Base-by-base conservation (phyloP, 2,888 invertebrate species). In the Drosophila anceps region DNA sequence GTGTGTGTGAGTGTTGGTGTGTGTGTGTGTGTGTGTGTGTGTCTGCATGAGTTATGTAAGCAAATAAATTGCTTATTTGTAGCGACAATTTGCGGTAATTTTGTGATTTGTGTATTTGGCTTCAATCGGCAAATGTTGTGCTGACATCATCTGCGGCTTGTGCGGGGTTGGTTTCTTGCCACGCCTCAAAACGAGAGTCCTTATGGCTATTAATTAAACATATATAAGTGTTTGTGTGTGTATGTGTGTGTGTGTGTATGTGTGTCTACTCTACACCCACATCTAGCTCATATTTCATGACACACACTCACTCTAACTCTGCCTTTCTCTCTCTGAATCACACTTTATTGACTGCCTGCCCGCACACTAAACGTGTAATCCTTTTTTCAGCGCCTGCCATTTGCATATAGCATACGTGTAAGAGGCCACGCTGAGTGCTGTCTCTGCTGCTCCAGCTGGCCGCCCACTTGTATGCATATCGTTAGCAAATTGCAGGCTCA, bases 51-150 rank as follows among this genome's bases (percentile, higher is more conserved):
- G 73, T 82, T 75, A 84, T 79, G 74, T 82, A 79, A 76, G 76
- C 79, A 90, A 90, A 86, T 84, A 89, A 90, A 89, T 90, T 79
- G 84, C 90, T 90, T 89, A 90, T 90, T 89, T 90, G 83, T 83
- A 80, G 86, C 86, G 84, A 84, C 86, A 80, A 90, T 89, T 89
- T 90, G 90, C 79, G 84, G 88, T 84, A 82, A 89, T 85, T 90
- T 86, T 73, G 88, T 84, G 84, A 84, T 88, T 84, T 84, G 81
- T 74, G 75, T 72, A 37, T 68, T 48, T 62, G 74, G 29, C 33
- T 54, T 58, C 69, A 69, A 65, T 69, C 64, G 37, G 48, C 51
- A 75, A 55, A 55, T 71, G 43, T 48, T 44, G 33, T 43, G 76
- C 76, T 84, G 84, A 88, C 84, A 84, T 84, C 84, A 84, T 84